Evolutionary conservation across 2,888 invertebrate species (phyloP), one percentile per base, ranked within the genome.

Genomic region (Prosopocoilus inquinatus): DNA sequence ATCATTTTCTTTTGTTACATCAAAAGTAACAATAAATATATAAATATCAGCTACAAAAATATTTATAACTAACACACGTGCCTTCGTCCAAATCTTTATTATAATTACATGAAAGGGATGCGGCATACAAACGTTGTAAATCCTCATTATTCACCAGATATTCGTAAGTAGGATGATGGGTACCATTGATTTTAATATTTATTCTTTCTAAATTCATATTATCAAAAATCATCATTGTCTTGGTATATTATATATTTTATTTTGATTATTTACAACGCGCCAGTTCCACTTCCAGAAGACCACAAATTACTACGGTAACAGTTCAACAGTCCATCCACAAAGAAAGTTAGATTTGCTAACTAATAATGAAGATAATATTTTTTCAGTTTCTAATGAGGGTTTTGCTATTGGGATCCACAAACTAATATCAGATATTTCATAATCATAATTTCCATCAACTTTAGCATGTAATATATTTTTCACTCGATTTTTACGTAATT

Each of bases 381-480:
- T n/a, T 38, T 38, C 45, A 28, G 9, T 45, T 45, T 5, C n/a
- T 13, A 45, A 5, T 28, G 45, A 9, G 15, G 45, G 45, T 45
- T 45, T 45, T 9, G 39, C 39, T 8, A n/a, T n/a, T n/a, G 9
- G 39, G 4, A 38, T 4, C 9, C 34, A 34, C 34, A 34, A 34
- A 8, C 41, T 41, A 41, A 41, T 41, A 41, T 41, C 41, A 41
- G 41, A 41, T 41, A 41, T 41, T 41, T 41, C n/a, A 41, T 41
- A 41, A 41, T 41, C 41, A 41, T 41, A 45, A 45, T 45, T 13
- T 7, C 45, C 45, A 15, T 45, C 45, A 9, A 45, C 4, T 45
- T 45, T 5, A n/a, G 45, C 45, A 9, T 45, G 45, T 13, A 15
- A 28, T 9, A 3, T 45, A 45, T 7, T 45, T 45, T 41, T 13